Percentiles rank a stretch among this genome's conserved stretches.
phyloP scores from a whole-genome alignment of 2,888 invertebrate genomes.

The Drosophila conformis region DNA sequence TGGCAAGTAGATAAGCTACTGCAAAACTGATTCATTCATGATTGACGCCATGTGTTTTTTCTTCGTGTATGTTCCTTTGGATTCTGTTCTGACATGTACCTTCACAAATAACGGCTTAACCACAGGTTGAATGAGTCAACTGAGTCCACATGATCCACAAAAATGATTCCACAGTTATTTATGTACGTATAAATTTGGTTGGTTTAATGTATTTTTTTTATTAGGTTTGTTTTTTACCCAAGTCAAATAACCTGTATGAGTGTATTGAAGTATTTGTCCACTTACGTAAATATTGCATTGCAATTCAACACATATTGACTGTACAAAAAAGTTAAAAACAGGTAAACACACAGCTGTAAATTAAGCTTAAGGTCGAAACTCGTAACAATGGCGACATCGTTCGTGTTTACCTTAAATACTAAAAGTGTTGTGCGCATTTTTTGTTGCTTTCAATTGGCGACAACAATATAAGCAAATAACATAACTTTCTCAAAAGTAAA shows the following conservation, averaged over 20 bases:
- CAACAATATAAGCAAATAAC: not conserved
- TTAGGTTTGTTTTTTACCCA: not conserved
- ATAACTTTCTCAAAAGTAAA: not conserved
- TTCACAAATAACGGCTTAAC: constrained; percentile 11
- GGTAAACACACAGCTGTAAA: constrained; percentile 22
- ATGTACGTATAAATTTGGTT: not conserved
- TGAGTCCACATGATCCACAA: constrained; percentile 22
- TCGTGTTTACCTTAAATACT: constrained; percentile 15
- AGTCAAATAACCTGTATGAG: constrained; percentile 4
- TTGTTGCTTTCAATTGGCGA: constrained; percentile 20
- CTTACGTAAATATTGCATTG: not conserved
- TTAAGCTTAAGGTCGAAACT: constrained; percentile 21
- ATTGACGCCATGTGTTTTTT: constrained; percentile 1
- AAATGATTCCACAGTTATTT: constrained; percentile 27
- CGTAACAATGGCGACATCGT: constrained; percentile 1
- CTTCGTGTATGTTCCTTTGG: not conserved
- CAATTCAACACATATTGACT: constrained; percentile 16
- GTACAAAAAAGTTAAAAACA: constrained; percentile 8
- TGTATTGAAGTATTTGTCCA: constrained; percentile 6
- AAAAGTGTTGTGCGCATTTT: constrained; percentile 5
- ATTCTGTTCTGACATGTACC: not conserved
- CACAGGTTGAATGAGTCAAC: constrained; percentile 29
- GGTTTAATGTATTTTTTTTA: not conserved
- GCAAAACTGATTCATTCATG: constrained; percentile 33
- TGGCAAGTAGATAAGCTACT: constrained; percentile 13